Evolutionary conservation across 2,888 invertebrate species (phyloP).

Genomic region (Platynereis dumerilii): DNA sequence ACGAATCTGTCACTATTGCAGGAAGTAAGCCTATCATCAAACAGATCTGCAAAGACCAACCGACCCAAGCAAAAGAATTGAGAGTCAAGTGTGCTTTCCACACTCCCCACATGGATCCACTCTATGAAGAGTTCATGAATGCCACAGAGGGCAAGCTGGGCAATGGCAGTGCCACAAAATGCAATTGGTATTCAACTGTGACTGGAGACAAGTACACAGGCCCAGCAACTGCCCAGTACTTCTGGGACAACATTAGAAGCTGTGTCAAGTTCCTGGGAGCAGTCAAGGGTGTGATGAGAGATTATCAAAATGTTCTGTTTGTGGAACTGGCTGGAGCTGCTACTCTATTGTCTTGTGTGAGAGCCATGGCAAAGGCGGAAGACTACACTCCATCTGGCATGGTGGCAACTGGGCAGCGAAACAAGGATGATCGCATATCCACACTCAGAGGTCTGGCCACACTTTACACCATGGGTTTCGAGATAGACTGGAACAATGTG

Average conservation of each 20-base stretch:
- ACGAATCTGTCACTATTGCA: conserved; percentile 28
- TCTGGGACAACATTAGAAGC: conserved; percentile 30
- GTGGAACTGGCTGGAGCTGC: conserved; percentile 24
- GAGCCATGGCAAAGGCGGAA: conserved; percentile 18
- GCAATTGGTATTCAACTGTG: conserved; percentile 20
- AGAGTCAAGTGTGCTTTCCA: conserved; percentile 31
- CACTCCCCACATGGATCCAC: conserved; percentile 24
- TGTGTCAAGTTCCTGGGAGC: conserved; percentile 28
- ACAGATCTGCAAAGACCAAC: conserved; percentile 15
- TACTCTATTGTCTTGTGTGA: conserved; percentile 24
- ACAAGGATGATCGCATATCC: conserved; percentile 13
- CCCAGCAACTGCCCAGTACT: conserved; percentile 18
- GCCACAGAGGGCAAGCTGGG: conserved; percentile 18
- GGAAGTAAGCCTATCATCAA: conserved; percentile 25
- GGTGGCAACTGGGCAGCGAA: conserved; percentile 18
- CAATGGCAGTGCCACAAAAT: not conserved
- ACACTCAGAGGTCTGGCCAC: conserved; percentile 16
- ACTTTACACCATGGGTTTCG: conserved; percentile 17
- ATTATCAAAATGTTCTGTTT: conserved; percentile 24
- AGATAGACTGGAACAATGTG: conserved; percentile 20
- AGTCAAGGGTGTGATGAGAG: conserved; percentile 17
- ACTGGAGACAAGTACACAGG: conserved; percentile 10
- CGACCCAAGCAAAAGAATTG: conserved; percentile 25
- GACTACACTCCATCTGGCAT: conserved; percentile 7
- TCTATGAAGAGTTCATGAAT: conserved; percentile 23